Conservation (phyloP, 2,797 vertebrate species). For the Acrossocheilus wenchowensis region DNA sequence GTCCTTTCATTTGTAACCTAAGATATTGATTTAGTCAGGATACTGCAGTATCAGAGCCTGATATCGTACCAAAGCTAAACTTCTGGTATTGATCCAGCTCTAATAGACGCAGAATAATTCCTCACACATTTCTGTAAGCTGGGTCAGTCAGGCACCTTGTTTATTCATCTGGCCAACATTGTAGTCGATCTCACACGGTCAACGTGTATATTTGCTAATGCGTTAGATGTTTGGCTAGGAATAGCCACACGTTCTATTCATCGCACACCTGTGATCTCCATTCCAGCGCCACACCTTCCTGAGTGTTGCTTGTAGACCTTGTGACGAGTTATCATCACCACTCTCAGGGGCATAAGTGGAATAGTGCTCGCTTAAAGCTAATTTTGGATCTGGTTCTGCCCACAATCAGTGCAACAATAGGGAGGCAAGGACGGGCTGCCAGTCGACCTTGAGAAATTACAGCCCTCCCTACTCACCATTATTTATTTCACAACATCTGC, state of each 20-base stretch:
- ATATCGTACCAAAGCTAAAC: conserved; percentile 68
- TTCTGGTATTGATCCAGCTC: conserved; percentile 54
- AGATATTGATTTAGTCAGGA: conserved; percentile 27
- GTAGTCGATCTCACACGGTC: conserved; percentile 59
- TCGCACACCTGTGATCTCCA: conserved; percentile 54
- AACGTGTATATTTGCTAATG: conserved; percentile 43
- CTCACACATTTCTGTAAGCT: conserved; percentile 67
- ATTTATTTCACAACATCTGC: conserved; percentile 59
- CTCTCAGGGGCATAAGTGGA: conserved; percentile 60
- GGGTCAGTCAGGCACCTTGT: conserved; percentile 75
- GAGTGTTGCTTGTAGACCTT: conserved; percentile 60
- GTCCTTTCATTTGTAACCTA: conserved; percentile 29
- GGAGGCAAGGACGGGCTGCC: conserved; percentile 46
- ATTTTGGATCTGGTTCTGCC: conserved; percentile 69
- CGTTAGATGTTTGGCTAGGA: conserved; percentile 63
- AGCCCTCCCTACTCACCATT: conserved; percentile 42
- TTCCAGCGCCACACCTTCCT: conserved; percentile 53
- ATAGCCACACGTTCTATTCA: conserved; percentile 67
- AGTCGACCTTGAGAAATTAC: conserved; percentile 55
- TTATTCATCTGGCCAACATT: conserved; percentile 70
- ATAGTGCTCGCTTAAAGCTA: conserved; percentile 57
- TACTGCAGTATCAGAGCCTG: conserved; percentile 16
- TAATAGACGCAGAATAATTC: conserved; percentile 72
- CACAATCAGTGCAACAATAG: conserved; percentile 56
- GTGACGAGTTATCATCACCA: conserved; percentile 67